These are phyloP conservation scores for Diadophis punctatus DNA, from an alignment of 2,113 vertebrate genomes.

Conservation along the genomic window DNA sequence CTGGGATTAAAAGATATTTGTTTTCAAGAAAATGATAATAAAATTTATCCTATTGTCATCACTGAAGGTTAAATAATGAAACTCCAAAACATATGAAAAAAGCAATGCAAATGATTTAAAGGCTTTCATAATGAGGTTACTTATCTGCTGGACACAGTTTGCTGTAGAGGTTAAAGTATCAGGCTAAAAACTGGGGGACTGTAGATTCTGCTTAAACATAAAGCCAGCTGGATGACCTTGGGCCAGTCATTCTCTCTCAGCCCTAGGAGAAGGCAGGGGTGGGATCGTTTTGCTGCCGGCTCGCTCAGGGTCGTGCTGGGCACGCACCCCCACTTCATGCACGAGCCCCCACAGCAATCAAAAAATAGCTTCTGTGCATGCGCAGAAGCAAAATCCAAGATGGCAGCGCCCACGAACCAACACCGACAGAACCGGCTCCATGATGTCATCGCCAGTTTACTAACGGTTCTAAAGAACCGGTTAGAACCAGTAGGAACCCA, in stretches of 20 bases:
- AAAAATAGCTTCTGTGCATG: too few species aligned
- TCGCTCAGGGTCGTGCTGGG: too few species aligned
- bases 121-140: not conserved
- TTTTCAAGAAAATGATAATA: not conserved
- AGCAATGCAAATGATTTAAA: not conserved
- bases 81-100: not conserved
- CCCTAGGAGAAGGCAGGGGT: not conserved
- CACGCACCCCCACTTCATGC: too few species aligned
- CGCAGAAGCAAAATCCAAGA: too few species aligned
- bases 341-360: too few species aligned
- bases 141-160: not conserved
- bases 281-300: too few species aligned
- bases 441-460: too few species aligned
- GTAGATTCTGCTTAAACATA: not conserved
- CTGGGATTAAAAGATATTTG: not conserved
- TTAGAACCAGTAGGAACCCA: too few species aligned
- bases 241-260: not conserved
- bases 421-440: too few species aligned
- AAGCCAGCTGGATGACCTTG: not conserved
- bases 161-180: not conserved
- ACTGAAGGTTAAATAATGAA: slow-evolving; percentile 1
- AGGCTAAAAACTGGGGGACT: not conserved
- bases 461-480: too few species aligned
- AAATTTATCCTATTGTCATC: not conserved
- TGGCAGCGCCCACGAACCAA: too few species aligned